Conservation (phyloP, 2,797 vertebrate species). For the Myiothlypis coronata region DNA sequence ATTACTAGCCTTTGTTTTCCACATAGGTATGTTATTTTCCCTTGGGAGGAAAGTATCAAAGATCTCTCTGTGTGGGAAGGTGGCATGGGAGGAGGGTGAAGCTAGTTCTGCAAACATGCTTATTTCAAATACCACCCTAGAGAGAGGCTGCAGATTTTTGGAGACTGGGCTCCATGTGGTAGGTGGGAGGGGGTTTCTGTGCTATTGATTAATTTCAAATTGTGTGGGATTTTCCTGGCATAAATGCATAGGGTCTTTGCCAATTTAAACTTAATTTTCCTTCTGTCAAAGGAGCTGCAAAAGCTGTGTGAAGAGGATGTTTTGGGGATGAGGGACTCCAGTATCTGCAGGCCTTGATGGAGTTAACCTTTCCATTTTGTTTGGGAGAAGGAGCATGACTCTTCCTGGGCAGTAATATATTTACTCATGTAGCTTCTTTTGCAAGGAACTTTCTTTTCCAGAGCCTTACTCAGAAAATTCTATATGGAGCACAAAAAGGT, state of each 20-base stretch:
- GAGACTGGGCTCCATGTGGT: slow-evolving; percentile 18
- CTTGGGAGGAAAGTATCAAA: not conserved
- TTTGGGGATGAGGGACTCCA: not conserved
- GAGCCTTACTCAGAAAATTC: not conserved
- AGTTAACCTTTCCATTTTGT: not conserved
- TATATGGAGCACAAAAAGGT: not conserved
- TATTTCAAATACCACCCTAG: not conserved
- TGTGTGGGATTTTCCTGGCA: slow-evolving; percentile 42
- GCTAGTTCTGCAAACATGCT: not conserved
- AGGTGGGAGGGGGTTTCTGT: slow-evolving; percentile 37
- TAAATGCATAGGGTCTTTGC: not conserved
- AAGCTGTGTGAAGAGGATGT: not conserved
- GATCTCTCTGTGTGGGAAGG: not conserved
- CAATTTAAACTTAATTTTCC: not conserved
- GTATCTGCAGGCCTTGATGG: not conserved
- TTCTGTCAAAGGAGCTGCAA: not conserved
- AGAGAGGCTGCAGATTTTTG: not conserved
- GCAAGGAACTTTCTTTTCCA: not conserved
- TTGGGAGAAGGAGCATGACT: not conserved
- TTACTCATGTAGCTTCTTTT: not conserved
- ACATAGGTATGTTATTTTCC: not conserved
- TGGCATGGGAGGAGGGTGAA: not conserved
- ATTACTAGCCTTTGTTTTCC: slow-evolving; percentile 22
- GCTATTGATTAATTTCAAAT: slow-evolving; percentile 45
- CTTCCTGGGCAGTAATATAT: not conserved